Conservation (phyloP, 2,888 invertebrate genomes). For the Dynastes maya region DNA sequence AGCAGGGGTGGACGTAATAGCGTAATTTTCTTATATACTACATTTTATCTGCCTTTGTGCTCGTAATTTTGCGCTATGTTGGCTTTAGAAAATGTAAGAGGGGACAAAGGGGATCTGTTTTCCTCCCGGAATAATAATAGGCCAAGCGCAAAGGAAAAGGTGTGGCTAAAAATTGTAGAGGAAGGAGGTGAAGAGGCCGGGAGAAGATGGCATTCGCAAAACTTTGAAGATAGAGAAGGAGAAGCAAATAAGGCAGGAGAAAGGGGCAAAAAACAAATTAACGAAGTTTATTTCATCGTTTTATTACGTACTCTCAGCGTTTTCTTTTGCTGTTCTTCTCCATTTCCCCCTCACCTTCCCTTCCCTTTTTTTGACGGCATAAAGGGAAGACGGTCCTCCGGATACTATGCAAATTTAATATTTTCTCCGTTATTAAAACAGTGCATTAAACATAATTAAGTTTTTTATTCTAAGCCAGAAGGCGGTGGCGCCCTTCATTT, state of each 20-base stretch:
- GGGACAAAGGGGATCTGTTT: conserved; percentile 26
- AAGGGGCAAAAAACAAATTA: conserved; percentile 38
- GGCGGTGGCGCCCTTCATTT: conserved; percentile 4
- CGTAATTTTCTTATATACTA: conserved; percentile 37
- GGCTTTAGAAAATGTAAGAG: neutral
- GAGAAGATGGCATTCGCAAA: too few relatives aligned
- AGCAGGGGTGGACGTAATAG: neutral
- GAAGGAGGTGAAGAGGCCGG: neutral
- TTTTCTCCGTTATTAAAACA: conserved; percentile 39
- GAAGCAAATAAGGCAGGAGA: neutral
- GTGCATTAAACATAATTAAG: conserved; percentile 41
- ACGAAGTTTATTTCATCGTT: conserved; percentile 44
- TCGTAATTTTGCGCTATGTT: conserved; percentile 40
- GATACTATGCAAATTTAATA: conserved; percentile 38
- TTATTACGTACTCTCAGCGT: conserved; percentile 32
- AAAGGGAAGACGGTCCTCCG: neutral
- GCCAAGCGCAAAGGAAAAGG: neutral
- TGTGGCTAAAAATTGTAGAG: too few relatives aligned
- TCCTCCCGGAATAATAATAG: conserved; percentile 38
- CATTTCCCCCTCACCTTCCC: neutral
- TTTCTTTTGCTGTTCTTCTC: neutral
- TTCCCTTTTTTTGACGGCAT: neutral
- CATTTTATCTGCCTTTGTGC: conserved; percentile 34
- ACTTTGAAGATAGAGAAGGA: neutral
- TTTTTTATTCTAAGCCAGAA: conserved; percentile 19